Conservation (phyloP, 1,140 invertebrate species). For the Cotesia typhae region DNA sequence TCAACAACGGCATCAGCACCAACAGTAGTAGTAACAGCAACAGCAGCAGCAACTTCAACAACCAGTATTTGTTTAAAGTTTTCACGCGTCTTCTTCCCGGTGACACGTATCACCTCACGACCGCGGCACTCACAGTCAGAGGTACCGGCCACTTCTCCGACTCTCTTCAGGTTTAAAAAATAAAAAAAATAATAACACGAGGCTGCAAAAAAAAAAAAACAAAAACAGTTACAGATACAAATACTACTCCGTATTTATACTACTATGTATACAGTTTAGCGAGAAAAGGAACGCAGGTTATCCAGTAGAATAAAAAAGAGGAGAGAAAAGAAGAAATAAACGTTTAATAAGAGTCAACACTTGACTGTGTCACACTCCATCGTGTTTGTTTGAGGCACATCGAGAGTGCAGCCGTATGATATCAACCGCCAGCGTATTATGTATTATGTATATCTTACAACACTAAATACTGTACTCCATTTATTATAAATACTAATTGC, state of each 20-base stretch:
- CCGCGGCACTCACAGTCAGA: constrained; percentile 32
- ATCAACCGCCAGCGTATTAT: constrained; percentile 12
- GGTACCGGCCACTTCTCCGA: constrained; percentile 36
- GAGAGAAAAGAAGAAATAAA: neutral
- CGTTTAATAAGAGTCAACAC: constrained; percentile 44
- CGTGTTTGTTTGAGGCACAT: constrained; percentile 51
- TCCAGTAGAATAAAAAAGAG: neutral
- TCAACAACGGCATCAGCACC: neutral
- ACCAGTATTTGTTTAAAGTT: neutral
- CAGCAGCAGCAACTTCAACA: too few species aligned
- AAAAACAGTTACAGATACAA: too few species aligned
- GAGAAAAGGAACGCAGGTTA: too few species aligned
- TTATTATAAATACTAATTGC: too few species aligned
- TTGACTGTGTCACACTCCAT: constrained; percentile 54
- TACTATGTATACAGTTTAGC: too few species aligned
- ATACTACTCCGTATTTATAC: neutral
- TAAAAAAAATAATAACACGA: constrained; percentile 20
- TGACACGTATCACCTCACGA: constrained; percentile 32
- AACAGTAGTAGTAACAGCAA: neutral
- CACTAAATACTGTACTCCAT: too few species aligned
- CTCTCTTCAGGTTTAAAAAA: neutral
- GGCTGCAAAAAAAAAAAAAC: too few species aligned
- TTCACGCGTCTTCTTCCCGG: constrained; percentile 21
- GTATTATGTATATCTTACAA: constrained; percentile 22
- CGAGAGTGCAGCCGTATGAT: constrained; percentile 26